phyloP scores from a whole-genome alignment of 53 echinoderm and acorn worm genomes.

The Antedon mediterranea region DNA sequence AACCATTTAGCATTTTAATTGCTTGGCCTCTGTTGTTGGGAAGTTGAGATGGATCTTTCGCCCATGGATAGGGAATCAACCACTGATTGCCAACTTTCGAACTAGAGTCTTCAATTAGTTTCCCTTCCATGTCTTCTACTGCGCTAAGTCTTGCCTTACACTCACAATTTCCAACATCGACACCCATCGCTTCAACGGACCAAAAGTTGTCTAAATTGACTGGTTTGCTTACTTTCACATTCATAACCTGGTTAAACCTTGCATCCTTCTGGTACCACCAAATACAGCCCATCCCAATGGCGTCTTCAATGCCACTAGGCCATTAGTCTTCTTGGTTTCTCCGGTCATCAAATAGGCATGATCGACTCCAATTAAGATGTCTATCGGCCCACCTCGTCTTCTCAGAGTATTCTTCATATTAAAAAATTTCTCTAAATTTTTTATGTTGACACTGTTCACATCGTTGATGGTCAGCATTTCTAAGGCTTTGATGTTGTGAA shows the following conservation, averaged over 20 bases:
- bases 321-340: neutral
- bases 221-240: constrained; percentile 2
- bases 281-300: constrained; percentile 15
- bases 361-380: constrained; percentile 9
- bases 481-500: constrained; percentile 1
- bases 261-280: neutral
- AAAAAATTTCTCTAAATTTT: constrained; percentile 3
- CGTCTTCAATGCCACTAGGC: constrained; percentile 3
- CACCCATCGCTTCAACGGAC: constrained; percentile 8
- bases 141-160: neutral
- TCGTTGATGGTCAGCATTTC: constrained; percentile 2
- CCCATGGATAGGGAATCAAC: constrained; percentile 15
- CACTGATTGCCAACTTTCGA: constrained; percentile 2
- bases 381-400: constrained; percentile 8
- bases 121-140: neutral
- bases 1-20: constrained; percentile 8
- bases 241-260: neutral
- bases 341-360: constrained; percentile 11
- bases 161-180: constrained; percentile 5
- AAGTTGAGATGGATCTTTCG: constrained; percentile 2
- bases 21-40: constrained; percentile 10
- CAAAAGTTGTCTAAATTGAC: constrained; percentile 10
- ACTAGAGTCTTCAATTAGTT: constrained; percentile 7
- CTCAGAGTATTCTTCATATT: constrained; percentile 3
- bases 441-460: neutral